Evolutionary conservation across 2,888 invertebrate genomes (phyloP), one percentile per base, ranked within the genome.

Genomic region (Leptogaster cylindrica): DNA sequence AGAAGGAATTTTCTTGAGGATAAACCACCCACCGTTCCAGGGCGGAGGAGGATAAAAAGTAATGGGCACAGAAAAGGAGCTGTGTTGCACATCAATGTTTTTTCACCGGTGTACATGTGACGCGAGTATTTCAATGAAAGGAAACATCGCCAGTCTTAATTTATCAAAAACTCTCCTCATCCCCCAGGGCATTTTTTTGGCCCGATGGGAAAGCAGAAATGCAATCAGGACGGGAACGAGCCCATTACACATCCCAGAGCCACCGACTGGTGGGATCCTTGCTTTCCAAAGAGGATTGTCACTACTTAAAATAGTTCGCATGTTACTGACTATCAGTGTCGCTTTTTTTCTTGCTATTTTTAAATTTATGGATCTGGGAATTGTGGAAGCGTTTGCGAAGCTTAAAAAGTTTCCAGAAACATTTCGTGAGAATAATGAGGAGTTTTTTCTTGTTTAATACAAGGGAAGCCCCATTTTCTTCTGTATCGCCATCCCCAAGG

Each of bases 251-350:
- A 52, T 14, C 14, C 31, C 8, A n/a, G n/a, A n/a, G n/a, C n/a
- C n/a, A n/a, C n/a, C n/a, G n/a, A n/a, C n/a, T n/a, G n/a, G n/a
- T n/a, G n/a, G n/a, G n/a, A n/a, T n/a, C n/a, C n/a, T n/a, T n/a
- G n/a, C n/a, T n/a, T n/a, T 12, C 14, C 16, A 12, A 28, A 33
- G 8, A 33, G 18, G 12, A 33, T 52, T 55, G 55, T 55, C 55
- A 55, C 36, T 55, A 20, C 39, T 12, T 12, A 10, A 36, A 33
- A 16, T 16, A 55, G 25, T 55, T 41, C 39, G 39, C 55, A 55
- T 55, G 55, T 55, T 55, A 18, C 23, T 36, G 39, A 55, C 55
- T 55, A 55, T 55, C 36, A 36, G 55, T 55, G 55, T 55, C 55
- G 39, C 55, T 55, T n/a, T 33, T 52, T 55, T 39, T 20, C 8